Base-by-base conservation (phyloP, 2,888 invertebrate genomes). In the Drosophila anceps region DNA sequence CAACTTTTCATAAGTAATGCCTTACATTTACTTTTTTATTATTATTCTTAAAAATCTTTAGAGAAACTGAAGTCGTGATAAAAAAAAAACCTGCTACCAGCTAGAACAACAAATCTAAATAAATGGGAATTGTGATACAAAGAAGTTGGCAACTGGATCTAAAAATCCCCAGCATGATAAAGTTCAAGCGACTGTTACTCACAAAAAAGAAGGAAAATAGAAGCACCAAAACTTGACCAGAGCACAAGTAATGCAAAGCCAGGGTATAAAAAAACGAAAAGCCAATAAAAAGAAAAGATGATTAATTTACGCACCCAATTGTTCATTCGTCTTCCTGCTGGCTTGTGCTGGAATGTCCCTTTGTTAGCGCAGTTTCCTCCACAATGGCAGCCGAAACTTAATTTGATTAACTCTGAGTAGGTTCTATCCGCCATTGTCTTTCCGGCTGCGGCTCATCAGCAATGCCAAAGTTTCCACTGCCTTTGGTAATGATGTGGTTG, bases 341-440 rank as follows among this genome's bases (percentile, higher is more conserved):
- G 31, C 24, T 27, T 24, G 44, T n/a, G 54, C 61, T 54, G 51
- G 62, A 46, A 44, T 46, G 33, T 37, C 10, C 48, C 65, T 69
- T 88, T 83, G 76, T 78, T 77, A 60, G 65, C 77, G 48, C 50
- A 73, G 82, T 67, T 79, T 69, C 61, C 66, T 70, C 60, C 70
- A 59, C 85, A 73, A 71, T 70, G 69, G 51, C 73, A 59, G 68
- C 59, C 73, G 61, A 84, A 80, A 76, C 88, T 88, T 88, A 86
- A 86, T 86, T 86, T 90, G 79, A 86, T 86, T 88, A 88, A 88
- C 83, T 81, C 70, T 72, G 66, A 76, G 76, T 74, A 69, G 71
- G 63, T 76, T 68, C 58, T 35, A 61, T 29, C 39, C 46, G 55
- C 63, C 50, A 48, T 84, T 83, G 76, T 84, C 75, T 81, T 85